Evolutionary conservation across 2,797 vertebrate species (phyloP), one percentile per base, ranked within the genome.

Genomic region (Mormyrus hasselquistii): DNA sequence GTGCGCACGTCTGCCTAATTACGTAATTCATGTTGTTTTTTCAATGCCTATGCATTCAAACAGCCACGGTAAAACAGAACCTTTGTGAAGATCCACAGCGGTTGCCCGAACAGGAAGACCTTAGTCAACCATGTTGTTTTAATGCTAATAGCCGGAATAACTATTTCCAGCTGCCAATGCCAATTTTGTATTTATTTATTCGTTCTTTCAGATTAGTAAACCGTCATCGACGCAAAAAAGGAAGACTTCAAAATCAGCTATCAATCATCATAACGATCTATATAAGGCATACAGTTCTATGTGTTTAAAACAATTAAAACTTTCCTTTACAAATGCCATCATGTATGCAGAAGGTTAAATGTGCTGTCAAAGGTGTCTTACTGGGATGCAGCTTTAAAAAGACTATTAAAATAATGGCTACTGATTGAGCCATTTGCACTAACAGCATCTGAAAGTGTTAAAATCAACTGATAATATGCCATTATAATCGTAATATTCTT

Each of bases 61-160:
- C 79, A 50, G 22, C 1, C 10, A 25, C 3, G 8, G 49, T 52
- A 52, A 52, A 84, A 84, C 47, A 84, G 44, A 44, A 83, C 90
- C 55, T 65, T 93, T 90, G 16, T 9, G 16, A 79, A 79, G 73
- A 16, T n/a, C 38, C 47, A 79, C 41, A 3, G 73, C 73, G n/a
- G 16, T 19, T 16, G 73, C 73, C 19, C 41, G 9, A 79, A 47
- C 16, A n/a, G 73, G 82, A 84, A 25, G n/a, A 84, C 82, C 82
- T 84, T 7, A 84, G 19, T 52, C 82, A 84, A 84, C 82, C 19
- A 12, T 9, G 9, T 9, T 25, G n/a, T 84, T 52, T 50, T 84
- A 6, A 49, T 49, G 44, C 2, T 50, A 84, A 84, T 25, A 50
- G 9, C 22, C 4, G 4, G 41, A 38, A 3, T 52, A 87, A 49